These are phyloP conservation scores for Neelides sp. DNA, from an alignment of 1,140 invertebrate genomes.

Conservation along the genomic window DNA sequence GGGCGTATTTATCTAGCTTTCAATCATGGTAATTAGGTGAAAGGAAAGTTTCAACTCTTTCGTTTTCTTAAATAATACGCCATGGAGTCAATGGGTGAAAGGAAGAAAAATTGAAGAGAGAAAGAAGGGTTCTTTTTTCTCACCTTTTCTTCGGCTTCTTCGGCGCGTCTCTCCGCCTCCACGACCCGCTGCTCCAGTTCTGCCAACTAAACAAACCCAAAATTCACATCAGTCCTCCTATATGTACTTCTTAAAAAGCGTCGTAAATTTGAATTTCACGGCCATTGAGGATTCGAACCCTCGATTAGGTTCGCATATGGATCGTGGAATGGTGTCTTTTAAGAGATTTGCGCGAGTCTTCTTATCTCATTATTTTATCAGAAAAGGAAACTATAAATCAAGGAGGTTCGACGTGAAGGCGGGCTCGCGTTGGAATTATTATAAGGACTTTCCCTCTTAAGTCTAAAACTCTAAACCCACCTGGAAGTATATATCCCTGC, in stretches of 20 bases:
- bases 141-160: slow-evolving; percentile 86
- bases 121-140: too few species aligned
- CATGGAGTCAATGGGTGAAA: too few species aligned
- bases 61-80: too few species aligned
- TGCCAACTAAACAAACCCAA: slow-evolving; percentile 63
- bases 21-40: too few species aligned
- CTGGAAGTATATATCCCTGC: too few species aligned
- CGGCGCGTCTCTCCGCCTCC: slow-evolving; percentile 74
- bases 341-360: background rate
- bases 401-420: background rate
- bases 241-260: background rate
- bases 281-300: background rate
- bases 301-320: background rate
- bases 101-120: too few species aligned
- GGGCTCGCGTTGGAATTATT: background rate
- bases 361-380: background rate
- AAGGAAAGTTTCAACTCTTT: too few species aligned
- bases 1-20: too few species aligned
- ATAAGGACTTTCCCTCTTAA: background rate
- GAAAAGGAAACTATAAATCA: background rate
- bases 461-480: too few species aligned
- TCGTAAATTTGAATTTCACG: background rate
- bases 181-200: slow-evolving; percentile 79
- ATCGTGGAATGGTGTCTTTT: background rate
- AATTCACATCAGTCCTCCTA: slow-evolving; percentile 22